Base-by-base conservation (phyloP, 1,140 invertebrate genomes). In the Drosophila asahinai region DNA sequence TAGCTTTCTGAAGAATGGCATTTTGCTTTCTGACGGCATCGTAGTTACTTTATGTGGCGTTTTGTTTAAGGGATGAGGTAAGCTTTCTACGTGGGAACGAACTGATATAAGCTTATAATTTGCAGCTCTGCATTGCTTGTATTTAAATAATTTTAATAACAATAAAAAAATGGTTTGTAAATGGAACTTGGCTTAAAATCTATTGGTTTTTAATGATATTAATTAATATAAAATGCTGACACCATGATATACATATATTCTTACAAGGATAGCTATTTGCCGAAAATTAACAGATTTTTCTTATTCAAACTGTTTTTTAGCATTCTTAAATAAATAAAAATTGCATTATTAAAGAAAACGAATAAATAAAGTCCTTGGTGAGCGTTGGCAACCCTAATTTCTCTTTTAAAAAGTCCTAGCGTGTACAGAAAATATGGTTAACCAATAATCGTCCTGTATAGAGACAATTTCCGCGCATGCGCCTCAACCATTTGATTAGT, bases 401-500 rank as follows among this genome's bases (percentile, higher is more conserved):
- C 60, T 49, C 63, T 52, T 67, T 80, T 43, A 61, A 54, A 81
- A 82, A 77, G 78, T 86, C 74, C 80, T 76, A 61, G 61, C 68
- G 86, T 82, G 79, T 90, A 90, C 78, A 90, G 86, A 90, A 86
- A 86, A 81, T 86, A 84, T 84, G 77, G 86, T 75, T 84, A 86
- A 90, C 79, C 86, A 90, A 90, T 90, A 90, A 91, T 86, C 71
- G 75, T 75, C 47, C 68, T 90, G 86, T 90, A 90, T 90, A 90
- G 82, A 90, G 86, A 90, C 64, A 82, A 86, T 90, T 90, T 77
- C 70, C 72, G 86, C 86, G 86, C 86, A 90, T 90, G 86, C 86
- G 81, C 76, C 76, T 84, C 33, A 75, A 47, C 55, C 60, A 82
- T 73, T 67, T 63, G 64, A 71, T 79, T 80, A 76, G 80, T 90